Evolutionary conservation across 2,797 vertebrate genomes (phyloP).

Genomic region (Chaunax sp.): DNA sequence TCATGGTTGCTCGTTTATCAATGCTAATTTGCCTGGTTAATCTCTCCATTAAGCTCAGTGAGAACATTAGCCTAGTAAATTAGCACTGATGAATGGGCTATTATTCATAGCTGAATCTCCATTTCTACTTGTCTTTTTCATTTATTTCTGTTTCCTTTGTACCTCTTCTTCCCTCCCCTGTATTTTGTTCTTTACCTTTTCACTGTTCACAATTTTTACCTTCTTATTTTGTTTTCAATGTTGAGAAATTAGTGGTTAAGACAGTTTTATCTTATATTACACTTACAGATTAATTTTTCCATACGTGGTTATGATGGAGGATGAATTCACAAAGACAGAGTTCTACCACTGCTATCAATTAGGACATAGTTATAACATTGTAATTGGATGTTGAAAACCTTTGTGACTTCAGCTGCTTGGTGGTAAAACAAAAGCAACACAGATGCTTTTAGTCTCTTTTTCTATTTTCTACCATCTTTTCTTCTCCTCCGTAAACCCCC

Average conservation of each 20-base stretch:
- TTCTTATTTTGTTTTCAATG: not conserved
- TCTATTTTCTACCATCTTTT: slow-evolving; percentile 62
- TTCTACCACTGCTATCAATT: slow-evolving; percentile 9
- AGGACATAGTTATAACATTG: slow-evolving; percentile 20
- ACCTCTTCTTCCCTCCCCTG: not conserved
- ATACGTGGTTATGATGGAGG: not conserved
- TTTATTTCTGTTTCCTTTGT: slow-evolving; percentile 1
- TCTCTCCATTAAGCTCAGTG: slow-evolving; percentile 72
- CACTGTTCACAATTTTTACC: not conserved
- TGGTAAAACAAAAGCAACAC: slow-evolving; percentile 51
- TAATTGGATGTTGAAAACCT: slow-evolving; percentile 32
- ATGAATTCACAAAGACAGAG: not conserved
- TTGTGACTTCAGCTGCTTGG: slow-evolving; percentile 42
- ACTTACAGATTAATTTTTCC: not conserved
- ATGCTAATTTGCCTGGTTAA: slow-evolving; percentile 76
- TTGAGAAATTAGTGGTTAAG: not conserved
- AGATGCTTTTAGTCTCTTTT: slow-evolving; percentile 35
- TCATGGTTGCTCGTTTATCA: slow-evolving; percentile 77
- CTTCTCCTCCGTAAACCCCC: slow-evolving; percentile 42
- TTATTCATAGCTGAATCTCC: slow-evolving; percentile 70
- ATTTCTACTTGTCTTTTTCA: slow-evolving; percentile 33
- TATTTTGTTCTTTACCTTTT: slow-evolving; percentile 18
- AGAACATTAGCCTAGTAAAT: slow-evolving; percentile 79
- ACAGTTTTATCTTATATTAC: not conserved
- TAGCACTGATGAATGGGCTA: slow-evolving; percentile 75